Evolutionary conservation across 1,140 invertebrate species (phyloP), one percentile per base, ranked within the genome.

Genomic region (Cydia fagiglandana): DNA sequence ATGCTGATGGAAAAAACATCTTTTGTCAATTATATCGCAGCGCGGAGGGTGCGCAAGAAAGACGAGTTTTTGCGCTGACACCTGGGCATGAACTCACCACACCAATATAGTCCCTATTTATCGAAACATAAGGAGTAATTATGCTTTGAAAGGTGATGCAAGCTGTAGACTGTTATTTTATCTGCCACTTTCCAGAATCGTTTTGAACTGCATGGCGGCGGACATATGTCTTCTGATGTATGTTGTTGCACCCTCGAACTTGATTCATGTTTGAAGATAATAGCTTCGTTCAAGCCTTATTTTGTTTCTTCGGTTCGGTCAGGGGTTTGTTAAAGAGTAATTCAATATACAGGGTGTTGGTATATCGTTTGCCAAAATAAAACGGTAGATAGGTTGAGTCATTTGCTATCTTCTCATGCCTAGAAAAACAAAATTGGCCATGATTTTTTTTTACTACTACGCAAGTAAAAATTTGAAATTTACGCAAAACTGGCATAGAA

Each of bases 11-110:
- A 38, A 70, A 70, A 70, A 70, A 70, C n/a, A 70, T 61, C 66
- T 70, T 70, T 70, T 70, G 66, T 70, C 66, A 70, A 70, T 70
- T 70, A 70, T 41, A 70, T n/a, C 6, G 30, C 4, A 53, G 50
- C 12, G 12, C 38, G 38, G 66, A 38, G 30, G 30, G 30, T 34
- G 66, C 30, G 66, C 38, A 70, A 68, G 64, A 34, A 70, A 70
- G 66, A 70, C 66, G 30, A 70, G 66, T 70, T 70, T 70, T 70
- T 70, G 66, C 66, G n/a, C n/a, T n/a, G 66, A 38, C 66, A 70
- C 66, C 66, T 70, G 66, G 66, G 10, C 64, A n/a, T 24, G 2
- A 2, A 9, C 12, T 6, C 28, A 24, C 28, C 34, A 24, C 34
- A 17, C 38, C 13, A 70, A 17, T 24, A 10, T 70, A 12, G 2